Conservation (phyloP, 2,113 vertebrate genomes). For the Piaya cayana region DNA sequence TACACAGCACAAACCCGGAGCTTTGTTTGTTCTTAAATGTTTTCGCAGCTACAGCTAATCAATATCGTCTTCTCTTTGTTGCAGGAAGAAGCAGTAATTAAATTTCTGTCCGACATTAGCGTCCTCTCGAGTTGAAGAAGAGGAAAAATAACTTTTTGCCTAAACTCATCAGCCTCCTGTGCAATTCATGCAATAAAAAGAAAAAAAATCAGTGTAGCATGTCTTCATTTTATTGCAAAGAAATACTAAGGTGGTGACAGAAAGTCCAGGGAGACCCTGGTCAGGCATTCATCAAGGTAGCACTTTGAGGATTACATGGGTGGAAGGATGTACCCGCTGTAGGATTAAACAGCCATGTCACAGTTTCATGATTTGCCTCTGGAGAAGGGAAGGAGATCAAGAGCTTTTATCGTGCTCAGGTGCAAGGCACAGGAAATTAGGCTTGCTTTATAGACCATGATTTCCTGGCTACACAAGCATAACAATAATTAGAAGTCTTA, state of each 20-base stretch:
- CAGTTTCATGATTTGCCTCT: conserved; percentile 61
- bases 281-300: conserved; percentile 38
- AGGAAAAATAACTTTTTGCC: neutral
- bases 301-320: neutral
- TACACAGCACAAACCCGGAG: neutral
- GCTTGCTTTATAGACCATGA: conserved; percentile 66
- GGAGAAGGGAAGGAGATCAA: conserved; percentile 62
- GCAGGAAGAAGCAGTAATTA: conserved; percentile 46
- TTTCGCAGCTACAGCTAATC: conserved; percentile 59
- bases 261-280: conserved; percentile 10
- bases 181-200: neutral
- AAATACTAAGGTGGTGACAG: neutral
- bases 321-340: conserved; percentile 17
- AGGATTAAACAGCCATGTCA: conserved; percentile 44
- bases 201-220: neutral
- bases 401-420: conserved; percentile 67
- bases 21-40: conserved; percentile 39
- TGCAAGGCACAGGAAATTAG: conserved; percentile 68
- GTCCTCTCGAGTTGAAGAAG: neutral
- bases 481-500: conserved; percentile 68
- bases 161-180: conserved; percentile 16
- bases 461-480: conserved; percentile 64
- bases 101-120: neutral
- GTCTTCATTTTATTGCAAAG: conserved; percentile 21
- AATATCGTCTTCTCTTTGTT: conserved; percentile 30